A percentile compares a stretch with the other conserved stretches of the same genome.
phyloP scores from a whole-genome alignment of 2,888 invertebrate species.

The Nomada fabriciana region DNA sequence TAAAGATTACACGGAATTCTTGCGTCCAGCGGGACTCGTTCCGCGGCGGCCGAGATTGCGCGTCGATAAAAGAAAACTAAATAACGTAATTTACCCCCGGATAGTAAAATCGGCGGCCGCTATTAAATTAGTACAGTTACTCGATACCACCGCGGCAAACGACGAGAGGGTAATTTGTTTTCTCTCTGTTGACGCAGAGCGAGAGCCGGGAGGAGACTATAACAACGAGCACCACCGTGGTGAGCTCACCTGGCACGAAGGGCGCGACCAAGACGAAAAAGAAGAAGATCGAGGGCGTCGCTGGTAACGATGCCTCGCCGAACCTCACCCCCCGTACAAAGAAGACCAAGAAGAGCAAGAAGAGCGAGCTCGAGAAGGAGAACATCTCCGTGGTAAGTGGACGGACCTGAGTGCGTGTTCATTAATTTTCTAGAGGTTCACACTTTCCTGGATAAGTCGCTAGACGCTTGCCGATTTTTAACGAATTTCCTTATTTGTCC shows the following conservation, averaged over 20 bases:
- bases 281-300: conserved; percentile 82
- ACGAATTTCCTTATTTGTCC: too few species aligned
- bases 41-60: too few species aligned
- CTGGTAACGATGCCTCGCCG: conserved; percentile 82
- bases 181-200: conserved; percentile 70
- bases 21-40: too few species aligned
- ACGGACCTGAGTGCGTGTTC: neutral
- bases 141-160: neutral
- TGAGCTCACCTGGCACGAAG: conserved; percentile 74
- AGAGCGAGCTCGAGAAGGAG: conserved; percentile 87
- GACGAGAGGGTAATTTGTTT: neutral
- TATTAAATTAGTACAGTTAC: neutral
- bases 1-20: neutral
- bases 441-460: neutral
- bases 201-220: conserved; percentile 82
- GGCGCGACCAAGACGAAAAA: conserved; percentile 82
- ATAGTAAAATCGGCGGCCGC: neutral
- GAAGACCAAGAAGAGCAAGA: conserved; percentile 88
- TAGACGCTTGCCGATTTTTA: too few species aligned
- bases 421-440: neutral
- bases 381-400: conserved; percentile 89
- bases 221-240: conserved; percentile 74
- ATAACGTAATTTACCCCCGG: too few species aligned
- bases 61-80: too few species aligned
- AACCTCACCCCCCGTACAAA: conserved; percentile 85